phyloP scores from a whole-genome alignment of 2,113 vertebrate genomes.

The Gorsachius goisagi region DNA sequence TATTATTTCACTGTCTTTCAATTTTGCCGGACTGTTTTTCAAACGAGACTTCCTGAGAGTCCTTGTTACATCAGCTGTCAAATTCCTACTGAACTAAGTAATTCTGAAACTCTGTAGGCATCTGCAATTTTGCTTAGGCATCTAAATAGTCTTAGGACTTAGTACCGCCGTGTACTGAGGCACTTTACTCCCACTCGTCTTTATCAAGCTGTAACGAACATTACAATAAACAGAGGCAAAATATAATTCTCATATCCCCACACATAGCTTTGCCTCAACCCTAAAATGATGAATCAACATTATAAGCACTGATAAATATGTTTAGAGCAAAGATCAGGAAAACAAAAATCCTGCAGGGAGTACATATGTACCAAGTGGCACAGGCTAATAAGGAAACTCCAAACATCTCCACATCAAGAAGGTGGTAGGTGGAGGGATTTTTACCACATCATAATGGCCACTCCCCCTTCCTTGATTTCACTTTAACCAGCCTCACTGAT shows the following conservation, averaged over 20 bases:
- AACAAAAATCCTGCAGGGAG: background rate
- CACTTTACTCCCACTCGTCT: background rate
- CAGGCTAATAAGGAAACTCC: background rate
- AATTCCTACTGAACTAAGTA: background rate
- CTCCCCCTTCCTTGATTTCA: background rate
- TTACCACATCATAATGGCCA: background rate
- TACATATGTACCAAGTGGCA: fast-evolving
- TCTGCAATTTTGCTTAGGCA: background rate
- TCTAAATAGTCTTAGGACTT: background rate
- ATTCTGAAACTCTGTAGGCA: background rate
- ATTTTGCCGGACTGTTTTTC: background rate
- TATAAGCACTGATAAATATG: background rate
- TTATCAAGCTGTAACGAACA: background rate
- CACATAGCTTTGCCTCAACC: background rate
- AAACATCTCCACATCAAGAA: background rate
- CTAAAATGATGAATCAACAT: background rate
- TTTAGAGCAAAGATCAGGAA: background rate
- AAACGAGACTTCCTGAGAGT: background rate
- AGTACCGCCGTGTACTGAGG: background rate
- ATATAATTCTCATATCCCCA: background rate
- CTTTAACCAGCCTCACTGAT: background rate
- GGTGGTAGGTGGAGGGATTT: background rate
- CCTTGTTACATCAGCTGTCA: background rate
- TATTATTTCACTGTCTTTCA: background rate
- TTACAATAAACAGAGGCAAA: background rate